Evolutionary conservation across 2,113 vertebrate genomes (phyloP).

Genomic region (Pterophyllum scalare): DNA sequence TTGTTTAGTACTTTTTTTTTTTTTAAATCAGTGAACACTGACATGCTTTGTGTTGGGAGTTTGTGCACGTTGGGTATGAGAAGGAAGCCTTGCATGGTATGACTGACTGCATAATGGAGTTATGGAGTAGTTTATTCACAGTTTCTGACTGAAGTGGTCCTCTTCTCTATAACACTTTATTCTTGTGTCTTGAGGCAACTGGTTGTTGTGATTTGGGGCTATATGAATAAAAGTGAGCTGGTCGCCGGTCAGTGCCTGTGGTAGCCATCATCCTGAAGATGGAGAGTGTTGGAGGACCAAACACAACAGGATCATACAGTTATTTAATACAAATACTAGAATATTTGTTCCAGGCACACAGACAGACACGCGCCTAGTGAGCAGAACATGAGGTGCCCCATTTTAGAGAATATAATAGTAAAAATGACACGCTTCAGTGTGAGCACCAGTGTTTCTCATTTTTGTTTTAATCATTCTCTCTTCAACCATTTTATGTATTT

Average conservation of each 20-base stretch:
- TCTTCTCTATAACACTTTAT: not conserved
- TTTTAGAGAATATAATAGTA: no score
- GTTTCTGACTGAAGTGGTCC: not conserved
- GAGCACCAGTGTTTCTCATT: no score
- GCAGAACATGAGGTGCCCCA: not conserved
- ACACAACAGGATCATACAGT: not conserved
- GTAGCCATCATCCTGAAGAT: not conserved
- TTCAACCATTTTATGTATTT: not conserved
- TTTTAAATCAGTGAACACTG: not conserved
- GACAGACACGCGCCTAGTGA: no score
- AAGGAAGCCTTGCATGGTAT: not conserved
- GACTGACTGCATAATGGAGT: not conserved
- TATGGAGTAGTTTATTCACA: not conserved
- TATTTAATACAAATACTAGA: not conserved
- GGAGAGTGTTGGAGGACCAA: not conserved
- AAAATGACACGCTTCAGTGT: not conserved
- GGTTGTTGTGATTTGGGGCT: no score
- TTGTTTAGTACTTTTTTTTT: no score
- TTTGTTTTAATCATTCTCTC: not conserved
- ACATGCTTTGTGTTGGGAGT: conserved; percentile 6
- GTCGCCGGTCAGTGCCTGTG: not conserved
- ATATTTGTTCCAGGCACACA: not conserved
- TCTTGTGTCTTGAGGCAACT: not conserved
- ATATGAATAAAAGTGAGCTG: no score
- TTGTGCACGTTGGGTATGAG: not conserved